Percentiles rank a stretch among this genome's conserved stretches.
Evolutionary conservation across 2,113 vertebrate species (phyloP).

Genomic region (Trogon surrucura): DNA sequence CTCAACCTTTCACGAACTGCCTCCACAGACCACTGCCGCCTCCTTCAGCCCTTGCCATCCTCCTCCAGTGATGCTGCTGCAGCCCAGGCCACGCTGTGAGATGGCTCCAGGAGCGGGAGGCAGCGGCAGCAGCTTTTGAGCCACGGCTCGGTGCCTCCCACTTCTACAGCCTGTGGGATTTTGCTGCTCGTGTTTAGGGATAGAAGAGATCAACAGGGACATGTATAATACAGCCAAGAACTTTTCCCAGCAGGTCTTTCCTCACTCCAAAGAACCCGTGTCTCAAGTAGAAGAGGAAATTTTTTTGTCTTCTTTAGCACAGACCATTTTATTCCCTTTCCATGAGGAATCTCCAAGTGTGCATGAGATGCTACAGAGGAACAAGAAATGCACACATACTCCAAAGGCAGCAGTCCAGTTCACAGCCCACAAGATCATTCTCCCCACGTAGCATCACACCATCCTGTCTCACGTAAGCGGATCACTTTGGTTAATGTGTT

Average conservation of each 20-base stretch:
- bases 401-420: neutral
- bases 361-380: neutral
- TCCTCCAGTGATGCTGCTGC: neutral
- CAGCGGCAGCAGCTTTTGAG: neutral
- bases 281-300: neutral
- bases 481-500: neutral
- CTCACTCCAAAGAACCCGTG: neutral
- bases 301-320: neutral
- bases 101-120: neutral
- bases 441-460: neutral
- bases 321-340: neutral
- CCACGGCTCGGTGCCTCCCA: neutral
- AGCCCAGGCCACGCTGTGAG: neutral
- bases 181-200: neutral
- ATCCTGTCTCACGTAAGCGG: neutral
- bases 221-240: neutral
- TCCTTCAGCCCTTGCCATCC: neutral
- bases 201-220: neutral
- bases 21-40: neutral
- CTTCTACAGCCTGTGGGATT: neutral
- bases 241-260: neutral
- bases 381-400: neutral
- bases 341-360: neutral
- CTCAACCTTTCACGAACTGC: neutral
- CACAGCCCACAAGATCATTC: neutral